These are phyloP conservation scores for Parazoanthus darwini DNA, from an alignment of 92 coral and sea anemone species.

Conservation along the genomic window DNA sequence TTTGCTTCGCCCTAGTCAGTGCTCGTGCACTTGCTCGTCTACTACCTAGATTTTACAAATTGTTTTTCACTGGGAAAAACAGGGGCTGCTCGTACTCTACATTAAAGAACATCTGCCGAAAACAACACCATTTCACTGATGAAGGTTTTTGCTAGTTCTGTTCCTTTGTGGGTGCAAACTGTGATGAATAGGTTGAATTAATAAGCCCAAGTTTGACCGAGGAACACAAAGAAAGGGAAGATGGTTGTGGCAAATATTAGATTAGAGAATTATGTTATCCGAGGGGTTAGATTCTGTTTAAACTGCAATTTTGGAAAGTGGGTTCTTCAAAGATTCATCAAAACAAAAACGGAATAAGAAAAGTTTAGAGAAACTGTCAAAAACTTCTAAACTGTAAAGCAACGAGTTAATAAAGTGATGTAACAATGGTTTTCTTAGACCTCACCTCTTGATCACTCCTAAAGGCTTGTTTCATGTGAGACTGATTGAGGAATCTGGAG, in stretches of 20 bases:
- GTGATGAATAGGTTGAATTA: background rate
- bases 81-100: too few species aligned
- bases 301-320: too few species aligned
- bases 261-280: background rate
- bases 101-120: background rate
- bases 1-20: too few species aligned
- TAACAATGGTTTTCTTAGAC: background rate
- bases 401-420: background rate
- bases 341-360: too few species aligned
- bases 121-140: background rate
- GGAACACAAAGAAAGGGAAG: background rate
- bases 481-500: conserved; percentile 80
- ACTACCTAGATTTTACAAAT: too few species aligned
- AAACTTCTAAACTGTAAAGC: background rate
- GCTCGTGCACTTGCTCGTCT: too few species aligned
- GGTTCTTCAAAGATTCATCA: too few species aligned
- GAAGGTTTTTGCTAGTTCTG: too few species aligned
- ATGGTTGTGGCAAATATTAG: background rate
- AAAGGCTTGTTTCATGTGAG: conserved; percentile 96
- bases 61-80: too few species aligned
- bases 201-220: background rate
- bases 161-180: background rate
- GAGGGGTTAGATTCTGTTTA: too few species aligned
- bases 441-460: conserved; percentile 88
- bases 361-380: background rate